Conservation (phyloP, 92 coral and sea anemone species). For the Zoanthus solanderi region DNA sequence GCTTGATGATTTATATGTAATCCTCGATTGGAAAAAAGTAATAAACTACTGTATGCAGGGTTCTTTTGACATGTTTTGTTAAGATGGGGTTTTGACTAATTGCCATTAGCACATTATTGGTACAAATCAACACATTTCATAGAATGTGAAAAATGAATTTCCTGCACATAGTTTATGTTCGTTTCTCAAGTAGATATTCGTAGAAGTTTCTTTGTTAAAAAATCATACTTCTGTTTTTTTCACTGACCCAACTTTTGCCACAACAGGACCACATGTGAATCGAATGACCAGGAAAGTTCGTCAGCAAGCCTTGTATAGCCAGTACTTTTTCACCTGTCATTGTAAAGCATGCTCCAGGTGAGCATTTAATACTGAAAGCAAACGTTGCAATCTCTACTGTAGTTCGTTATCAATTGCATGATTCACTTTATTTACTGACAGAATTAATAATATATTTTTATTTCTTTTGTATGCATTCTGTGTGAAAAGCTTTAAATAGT, state of each 20-base stretch:
- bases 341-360: conserved; percentile 97
- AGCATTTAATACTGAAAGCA: not conserved
- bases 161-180: too few relatives aligned
- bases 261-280: conserved; percentile 90
- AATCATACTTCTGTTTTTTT: not conserved
- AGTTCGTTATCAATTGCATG: not conserved
- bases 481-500: not conserved
- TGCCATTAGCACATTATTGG: too few relatives aligned
- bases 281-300: conserved; percentile 97
- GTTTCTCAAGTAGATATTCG: too few relatives aligned
- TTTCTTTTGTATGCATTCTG: not conserved
- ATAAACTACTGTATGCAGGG: too few relatives aligned
- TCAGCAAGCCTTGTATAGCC: conserved; percentile 90
- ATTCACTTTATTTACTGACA: not conserved
- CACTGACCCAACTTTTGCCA: not conserved
- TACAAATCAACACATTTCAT: too few relatives aligned
- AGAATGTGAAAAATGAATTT: too few relatives aligned
- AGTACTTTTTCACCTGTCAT: conserved; percentile 97
- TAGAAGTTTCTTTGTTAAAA: not conserved
- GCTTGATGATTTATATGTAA: too few relatives aligned
- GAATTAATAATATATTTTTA: too few relatives aligned
- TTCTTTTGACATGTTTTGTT: too few relatives aligned
- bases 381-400: not conserved
- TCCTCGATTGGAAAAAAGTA: too few relatives aligned
- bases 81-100: too few relatives aligned